Evolutionary conservation across 2,888 invertebrate species (phyloP), one percentile per base, ranked within the genome.

Genomic region (Phyto melanocephala): DNA sequence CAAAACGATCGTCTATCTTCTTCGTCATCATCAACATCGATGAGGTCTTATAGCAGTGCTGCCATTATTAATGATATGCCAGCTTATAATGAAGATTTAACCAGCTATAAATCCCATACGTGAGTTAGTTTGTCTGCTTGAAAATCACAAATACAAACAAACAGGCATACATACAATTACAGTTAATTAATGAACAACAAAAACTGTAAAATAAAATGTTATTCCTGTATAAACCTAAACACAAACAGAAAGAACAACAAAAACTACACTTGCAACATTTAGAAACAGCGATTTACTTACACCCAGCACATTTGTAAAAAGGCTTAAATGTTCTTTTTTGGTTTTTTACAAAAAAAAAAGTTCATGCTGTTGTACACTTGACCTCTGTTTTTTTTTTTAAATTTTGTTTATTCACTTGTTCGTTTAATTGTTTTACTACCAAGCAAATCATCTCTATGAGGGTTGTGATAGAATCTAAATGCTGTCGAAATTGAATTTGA

Each of bases 101-200:
- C 88, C 86, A 89, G 86, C 87, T 89, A 87, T 85, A 90, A 89
- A 87, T 86, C 88, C 86, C 89, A 91, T 89, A 91, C 88, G 91
- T 91, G 91, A 91, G 91, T 90, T 87, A 86, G 86, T 68, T 20
- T 77, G 84, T 65, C 45, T 72, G 60, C 65, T 50, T 80, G 62
- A 68, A 80, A 78, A 83, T n/a, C n/a, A n/a, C n/a, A n/a, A n/a
- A n/a, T n/a, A n/a, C n/a, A n/a, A n/a, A n/a, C n/a, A 28, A 28
- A 28, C 28, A 28, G 28, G 6, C 3, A 28, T 6, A 28, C 28
- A 28, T 28, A 28, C 62, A 63, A 54, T 65, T 35, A 70, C 60
- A 56, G 28, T 50, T 60, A 65, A 47, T 54, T 50, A 80, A 28
- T 28, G 28, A 5, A 28, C 6, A 28, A 6, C 4, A 28, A 6